These are phyloP conservation scores for Coturnix japonica DNA, from an alignment of 2,113 vertebrate species.

Conservation along the genomic window DNA sequence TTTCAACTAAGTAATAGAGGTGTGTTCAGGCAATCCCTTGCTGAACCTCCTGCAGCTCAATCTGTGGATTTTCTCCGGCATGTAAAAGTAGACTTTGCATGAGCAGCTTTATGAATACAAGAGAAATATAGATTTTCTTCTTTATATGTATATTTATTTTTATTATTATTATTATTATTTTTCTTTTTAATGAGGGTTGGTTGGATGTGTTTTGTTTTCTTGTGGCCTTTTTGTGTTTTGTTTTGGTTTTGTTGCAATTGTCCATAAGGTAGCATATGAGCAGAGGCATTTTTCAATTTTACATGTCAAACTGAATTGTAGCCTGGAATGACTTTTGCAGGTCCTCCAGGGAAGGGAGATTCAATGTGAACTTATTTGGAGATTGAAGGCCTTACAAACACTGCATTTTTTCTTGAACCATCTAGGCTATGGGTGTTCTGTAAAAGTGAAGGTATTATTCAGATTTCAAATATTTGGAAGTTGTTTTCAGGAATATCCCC, in stretches of 20 bases:
- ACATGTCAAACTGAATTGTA: neutral
- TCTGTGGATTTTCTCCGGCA: neutral
- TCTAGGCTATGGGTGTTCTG: neutral
- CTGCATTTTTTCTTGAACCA: neutral
- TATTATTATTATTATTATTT: neutral
- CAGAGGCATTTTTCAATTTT: neutral
- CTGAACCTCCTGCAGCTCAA: neutral
- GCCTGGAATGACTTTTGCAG: neutral
- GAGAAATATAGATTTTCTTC: neutral
- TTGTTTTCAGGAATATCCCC: neutral
- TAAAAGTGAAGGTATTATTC: neutral
- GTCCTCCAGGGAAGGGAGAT: neutral
- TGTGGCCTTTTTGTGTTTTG: neutral
- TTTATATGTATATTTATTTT: neutral
- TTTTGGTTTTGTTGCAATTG: neutral
- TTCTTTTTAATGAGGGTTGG: neutral
- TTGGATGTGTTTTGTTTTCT: neutral
- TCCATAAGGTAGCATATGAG: neutral
- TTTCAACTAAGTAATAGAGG: neutral
- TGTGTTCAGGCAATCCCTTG: neutral
- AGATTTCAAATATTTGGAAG: neutral
- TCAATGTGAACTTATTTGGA: neutral
- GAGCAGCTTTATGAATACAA: neutral
- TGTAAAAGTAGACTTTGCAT: neutral
- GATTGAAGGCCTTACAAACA: neutral